Evolutionary conservation across 2,113 vertebrate genomes (phyloP), one percentile per base, ranked within the genome.

Genomic region (Bubalus kerabau): DNA sequence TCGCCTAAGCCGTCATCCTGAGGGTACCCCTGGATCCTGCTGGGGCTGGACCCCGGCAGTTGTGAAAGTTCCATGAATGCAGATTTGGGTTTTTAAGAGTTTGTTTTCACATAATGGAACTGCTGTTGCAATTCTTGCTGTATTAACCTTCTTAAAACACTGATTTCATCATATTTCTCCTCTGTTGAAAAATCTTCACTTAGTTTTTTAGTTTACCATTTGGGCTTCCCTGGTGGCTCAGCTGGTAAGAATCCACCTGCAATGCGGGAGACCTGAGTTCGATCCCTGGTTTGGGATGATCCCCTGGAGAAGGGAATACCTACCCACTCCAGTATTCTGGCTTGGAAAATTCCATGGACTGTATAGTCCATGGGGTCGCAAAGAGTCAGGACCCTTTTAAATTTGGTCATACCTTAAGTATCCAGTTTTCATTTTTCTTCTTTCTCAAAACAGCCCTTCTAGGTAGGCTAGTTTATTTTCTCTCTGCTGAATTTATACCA

Each of bases 101-200:
- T 96, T 90, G 11, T 91, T 94, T 96, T 67, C 43, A 24, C 48
- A 43, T 89, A 91, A 78, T 92, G 84, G 59, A 86, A 86, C 19
- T 78, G 24, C 57, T 76, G 5, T 93, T 95, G 56, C 21, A 92
- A 5, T 78, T 82, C 16, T 71, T 93, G 32, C 6, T 85, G 1
- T 71, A 43, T 50, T 95, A 81, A 52, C 46, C 64, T 56, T 62
- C 24, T 78, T 96, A 78, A 90, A 88, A 80, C 23, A 74, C 16
- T 43, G 30, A 78, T 71, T 94, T 93, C 8, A 59, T 90, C 32
- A 15, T 59, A 32, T 52, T 94, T 96, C 28, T 76, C 14, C 74
- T 84, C 14, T 71, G 28, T 80, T 57, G 67, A 92, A 95, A 95
- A 78, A 78, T 32, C 59, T 36, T 76, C 23, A 76, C 14, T 94